These are phyloP conservation scores for Sarcophaga caerulescens DNA, from an alignment of 2,888 invertebrate genomes.

Conservation along the genomic window DNA sequence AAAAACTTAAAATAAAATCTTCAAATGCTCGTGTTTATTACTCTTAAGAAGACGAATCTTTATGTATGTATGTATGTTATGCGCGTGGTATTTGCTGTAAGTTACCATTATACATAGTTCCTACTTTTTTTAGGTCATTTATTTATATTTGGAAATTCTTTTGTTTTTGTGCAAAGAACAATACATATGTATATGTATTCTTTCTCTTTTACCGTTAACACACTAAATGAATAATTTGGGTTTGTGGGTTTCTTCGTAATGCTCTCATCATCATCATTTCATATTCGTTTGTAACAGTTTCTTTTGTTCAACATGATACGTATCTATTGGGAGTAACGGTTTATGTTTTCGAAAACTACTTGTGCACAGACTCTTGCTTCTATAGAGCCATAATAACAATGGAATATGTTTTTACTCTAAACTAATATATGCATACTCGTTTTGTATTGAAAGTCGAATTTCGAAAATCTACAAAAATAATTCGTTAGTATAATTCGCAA, in stretches of 20 bases:
- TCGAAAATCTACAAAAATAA: too few species aligned
- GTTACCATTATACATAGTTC: not conserved
- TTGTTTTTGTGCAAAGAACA: not conserved
- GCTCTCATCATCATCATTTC: not conserved
- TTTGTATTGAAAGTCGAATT: too few species aligned
- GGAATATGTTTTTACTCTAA: too few species aligned
- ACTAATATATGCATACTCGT: too few species aligned
- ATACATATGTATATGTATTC: not conserved
- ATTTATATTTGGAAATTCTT: not conserved
- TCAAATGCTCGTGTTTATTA: too few species aligned
- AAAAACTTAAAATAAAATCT: constrained; percentile 47
- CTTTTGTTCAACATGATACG: constrained; percentile 1
- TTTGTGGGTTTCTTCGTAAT: not conserved
- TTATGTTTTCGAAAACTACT: not conserved
- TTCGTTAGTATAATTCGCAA: too few species aligned
- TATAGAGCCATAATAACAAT: too few species aligned
- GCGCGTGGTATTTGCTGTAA: not conserved
- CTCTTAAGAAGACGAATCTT: not conserved
- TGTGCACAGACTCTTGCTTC: too few species aligned
- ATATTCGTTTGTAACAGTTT: constrained; percentile 10
- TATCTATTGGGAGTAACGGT: not conserved
- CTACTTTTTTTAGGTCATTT: not conserved
- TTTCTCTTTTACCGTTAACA: constrained; percentile 16
- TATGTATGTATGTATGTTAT: constrained; percentile 2
- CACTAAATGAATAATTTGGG: not conserved